Evolutionary conservation across 2,113 vertebrate genomes (phyloP), one percentile per base, ranked within the genome.

Genomic region (Excalfactoria chinensis): DNA sequence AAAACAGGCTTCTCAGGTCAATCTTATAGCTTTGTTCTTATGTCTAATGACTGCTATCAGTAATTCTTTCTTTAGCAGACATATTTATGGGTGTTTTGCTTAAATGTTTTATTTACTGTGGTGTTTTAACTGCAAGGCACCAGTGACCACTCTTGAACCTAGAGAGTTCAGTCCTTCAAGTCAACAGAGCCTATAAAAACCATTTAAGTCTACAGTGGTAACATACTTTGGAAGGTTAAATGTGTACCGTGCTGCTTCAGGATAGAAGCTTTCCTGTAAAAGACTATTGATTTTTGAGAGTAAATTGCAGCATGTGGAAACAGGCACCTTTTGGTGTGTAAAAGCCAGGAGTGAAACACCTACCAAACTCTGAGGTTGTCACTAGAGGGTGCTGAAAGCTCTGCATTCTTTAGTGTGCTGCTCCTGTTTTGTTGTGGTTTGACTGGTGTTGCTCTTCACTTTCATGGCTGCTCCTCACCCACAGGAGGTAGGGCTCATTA

Each of bases 341-440:
- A 14, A 11, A 60, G 28, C 13, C 12, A 22, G 26, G 60, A 62
- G 15, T 7, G 8, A 62, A n/a, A 22, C 62, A 25, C 40, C 35
- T 3, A 0, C 55, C n/a, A 17, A 49, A 15, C 74, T 37, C 14
- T 37, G 3, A 3, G 19, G 56, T 44, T 70, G 74, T 88, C 95
- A 70, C 84, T 91, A 96, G 96, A 93, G 92, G 95, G 94, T 82
- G 91, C 85, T 87, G 34, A 86, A 95, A 83, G 26, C 59, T 63
- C 1, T 8, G 17, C 51, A 90, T 8, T 70, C 4, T 28, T 68
- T 49, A 21, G 14, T 10, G 3, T 4, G 32, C 46, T 7, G 2
- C 30, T 84, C 37, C 67, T 17, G 10, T 23, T 81, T 62, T 63
- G 20, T 55, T 53, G 18, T 35, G 22, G 41, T 30, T 46, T 51